A percentile compares a stretch with the other conserved stretches of the same genome.
phyloP scores from a whole-genome alignment of 2,113 vertebrate species.

The Gasterosteus nipponicus region DNA sequence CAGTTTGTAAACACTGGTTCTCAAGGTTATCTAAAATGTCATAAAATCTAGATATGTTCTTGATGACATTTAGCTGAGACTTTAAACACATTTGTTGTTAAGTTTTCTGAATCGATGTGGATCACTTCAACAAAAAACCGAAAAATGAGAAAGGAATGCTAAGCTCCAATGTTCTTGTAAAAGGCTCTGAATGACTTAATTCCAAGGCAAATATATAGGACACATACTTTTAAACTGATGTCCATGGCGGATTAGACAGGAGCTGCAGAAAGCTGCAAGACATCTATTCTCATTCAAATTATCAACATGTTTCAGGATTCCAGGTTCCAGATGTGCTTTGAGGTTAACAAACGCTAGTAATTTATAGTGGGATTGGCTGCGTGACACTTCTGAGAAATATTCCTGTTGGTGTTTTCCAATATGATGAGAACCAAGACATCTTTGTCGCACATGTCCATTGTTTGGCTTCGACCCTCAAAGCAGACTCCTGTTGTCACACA shows the following conservation, averaged over 20 bases:
- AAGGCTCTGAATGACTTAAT: background rate
- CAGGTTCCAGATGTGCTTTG: constrained; percentile 15
- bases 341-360: background rate
- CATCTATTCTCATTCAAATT: background rate
- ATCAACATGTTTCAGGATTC: background rate
- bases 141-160: background rate
- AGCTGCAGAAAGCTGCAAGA: background rate
- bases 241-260: background rate
- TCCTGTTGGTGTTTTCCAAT: background rate
- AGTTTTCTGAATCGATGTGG: background rate
- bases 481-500: too few species aligned
- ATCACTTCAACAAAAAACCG: background rate
- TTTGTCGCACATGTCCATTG: constrained; percentile 14
- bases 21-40: background rate
- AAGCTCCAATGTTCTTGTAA: background rate
- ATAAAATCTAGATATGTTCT: background rate
- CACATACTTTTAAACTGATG: too few species aligned
- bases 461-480: constrained; percentile 1
- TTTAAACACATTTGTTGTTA: too few species aligned
- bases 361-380: background rate
- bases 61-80: too few species aligned
- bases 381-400: constrained; percentile 5
- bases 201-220: background rate
- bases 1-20: background rate
- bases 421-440: constrained; percentile 22